Percentiles rank a stretch among this genome's conserved stretches.
Conservation (phyloP, 2,888 invertebrate genomes). For the Lasioglossum morio region DNA sequence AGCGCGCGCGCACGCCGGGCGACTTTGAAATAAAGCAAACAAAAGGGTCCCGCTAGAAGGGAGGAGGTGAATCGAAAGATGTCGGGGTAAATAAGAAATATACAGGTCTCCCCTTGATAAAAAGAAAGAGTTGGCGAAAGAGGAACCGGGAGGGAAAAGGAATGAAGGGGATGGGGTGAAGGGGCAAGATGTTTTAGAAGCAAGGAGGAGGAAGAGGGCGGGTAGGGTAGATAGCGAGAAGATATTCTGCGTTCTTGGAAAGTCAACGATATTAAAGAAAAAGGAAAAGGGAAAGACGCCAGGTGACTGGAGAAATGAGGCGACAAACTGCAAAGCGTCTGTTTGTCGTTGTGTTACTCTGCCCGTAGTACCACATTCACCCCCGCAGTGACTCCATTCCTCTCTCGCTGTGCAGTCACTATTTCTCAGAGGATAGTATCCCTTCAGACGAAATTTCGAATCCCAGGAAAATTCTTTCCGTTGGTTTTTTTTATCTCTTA, state of each 20-base stretch:
- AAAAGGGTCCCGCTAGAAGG: background rate
- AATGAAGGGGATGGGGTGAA: background rate
- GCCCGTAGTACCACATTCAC: background rate
- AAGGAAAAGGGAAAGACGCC: conserved; percentile 47
- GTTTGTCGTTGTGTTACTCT: conserved; percentile 62
- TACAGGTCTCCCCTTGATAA: conserved; percentile 20
- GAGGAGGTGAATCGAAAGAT: conserved; percentile 27
- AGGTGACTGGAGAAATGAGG: conserved; percentile 68
- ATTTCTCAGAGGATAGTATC: conserved; percentile 33
- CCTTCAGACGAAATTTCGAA: conserved; percentile 8
- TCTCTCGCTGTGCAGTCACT: conserved; percentile 28
- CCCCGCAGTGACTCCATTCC: conserved; percentile 33
- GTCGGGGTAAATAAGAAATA: conserved; percentile 40
- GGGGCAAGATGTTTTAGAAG: conserved; percentile 12
- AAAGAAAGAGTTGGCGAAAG: background rate
- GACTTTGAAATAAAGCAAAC: conserved; percentile 5
- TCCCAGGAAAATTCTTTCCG: background rate
- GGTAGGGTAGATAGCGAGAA: conserved; percentile 24
- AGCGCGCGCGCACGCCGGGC: background rate
- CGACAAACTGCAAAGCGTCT: conserved; percentile 69
- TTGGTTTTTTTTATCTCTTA: background rate
- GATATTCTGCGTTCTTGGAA: conserved; percentile 51
- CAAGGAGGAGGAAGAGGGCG: background rate
- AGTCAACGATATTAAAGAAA: conserved; percentile 64
- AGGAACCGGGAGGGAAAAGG: background rate